Percentiles rank a stretch among this genome's conserved stretches.
These are phyloP conservation scores for Ptiloglossa arizonensis DNA, from an alignment of 1,140 invertebrate species.

Conservation along the genomic window DNA sequence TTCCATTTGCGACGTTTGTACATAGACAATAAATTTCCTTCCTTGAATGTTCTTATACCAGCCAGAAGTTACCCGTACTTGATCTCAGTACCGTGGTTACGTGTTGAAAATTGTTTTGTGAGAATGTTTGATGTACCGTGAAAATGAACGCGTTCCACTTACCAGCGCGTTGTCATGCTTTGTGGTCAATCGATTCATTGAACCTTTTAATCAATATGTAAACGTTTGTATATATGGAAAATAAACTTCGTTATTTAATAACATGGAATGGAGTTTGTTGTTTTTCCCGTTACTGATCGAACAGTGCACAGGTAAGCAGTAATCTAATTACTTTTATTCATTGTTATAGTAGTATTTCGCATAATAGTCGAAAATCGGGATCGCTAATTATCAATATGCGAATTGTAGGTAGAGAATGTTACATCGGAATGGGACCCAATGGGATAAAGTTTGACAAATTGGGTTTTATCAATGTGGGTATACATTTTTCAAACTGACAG, in stretches of 20 bases:
- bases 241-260: conserved; percentile 76
- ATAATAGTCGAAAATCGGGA: too few species aligned
- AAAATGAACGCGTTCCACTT: conserved; percentile 35
- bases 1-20: conserved; percentile 63
- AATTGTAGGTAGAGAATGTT: too few species aligned
- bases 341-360: too few species aligned
- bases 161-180: conserved; percentile 49
- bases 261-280: neutral
- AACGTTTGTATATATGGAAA: conserved; percentile 75
- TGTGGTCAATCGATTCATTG: conserved; percentile 40
- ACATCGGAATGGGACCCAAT: too few species aligned
- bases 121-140: conserved; percentile 43
- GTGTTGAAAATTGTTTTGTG: conserved; percentile 19
- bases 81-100: conserved; percentile 21
- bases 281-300: too few species aligned
- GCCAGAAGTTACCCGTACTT: conserved; percentile 31
- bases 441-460: too few species aligned
- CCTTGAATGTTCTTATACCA: conserved; percentile 34
- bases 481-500: too few species aligned
- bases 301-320: neutral
- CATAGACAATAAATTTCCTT: conserved; percentile 69
- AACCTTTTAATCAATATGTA: conserved; percentile 56
- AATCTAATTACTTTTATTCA: neutral
- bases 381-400: too few species aligned
- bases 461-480: too few species aligned